Evolutionary conservation across 2,797 vertebrate species (phyloP).

Genomic region (Sarcoramphus papa): DNA sequence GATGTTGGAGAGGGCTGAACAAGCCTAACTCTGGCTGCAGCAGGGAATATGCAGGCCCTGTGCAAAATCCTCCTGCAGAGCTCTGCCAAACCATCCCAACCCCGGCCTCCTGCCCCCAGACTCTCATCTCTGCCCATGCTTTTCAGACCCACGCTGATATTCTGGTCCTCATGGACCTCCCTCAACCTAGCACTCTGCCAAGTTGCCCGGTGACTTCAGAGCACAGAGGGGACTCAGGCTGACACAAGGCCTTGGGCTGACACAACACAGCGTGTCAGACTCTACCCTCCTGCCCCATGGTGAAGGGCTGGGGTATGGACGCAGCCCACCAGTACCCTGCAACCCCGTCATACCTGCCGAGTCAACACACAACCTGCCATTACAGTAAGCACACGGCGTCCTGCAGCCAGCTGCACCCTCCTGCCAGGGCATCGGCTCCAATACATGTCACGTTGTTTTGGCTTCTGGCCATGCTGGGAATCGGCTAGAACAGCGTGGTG

Average conservation of each 20-base stretch:
- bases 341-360: background rate
- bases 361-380: background rate
- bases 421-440: background rate
- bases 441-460: fast-evolving
- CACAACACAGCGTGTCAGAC: background rate
- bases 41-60: background rate
- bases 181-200: background rate
- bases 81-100: background rate
- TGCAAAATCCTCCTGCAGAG: background rate
- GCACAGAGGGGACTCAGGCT: background rate
- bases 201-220: background rate
- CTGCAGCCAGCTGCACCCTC: background rate
- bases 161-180: background rate
- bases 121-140: background rate
- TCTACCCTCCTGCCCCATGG: background rate
- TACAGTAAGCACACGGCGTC: background rate
- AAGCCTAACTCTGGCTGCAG: background rate
- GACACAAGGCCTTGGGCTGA: background rate
- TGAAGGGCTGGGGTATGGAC: background rate
- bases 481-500: background rate
- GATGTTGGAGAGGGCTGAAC: background rate
- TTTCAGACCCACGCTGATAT: background rate
- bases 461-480: background rate
- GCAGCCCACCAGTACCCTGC: background rate
- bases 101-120: background rate